Evolutionary conservation across 2,888 invertebrate genomes (phyloP).

Genomic region (Ephialtes manifestator): DNA sequence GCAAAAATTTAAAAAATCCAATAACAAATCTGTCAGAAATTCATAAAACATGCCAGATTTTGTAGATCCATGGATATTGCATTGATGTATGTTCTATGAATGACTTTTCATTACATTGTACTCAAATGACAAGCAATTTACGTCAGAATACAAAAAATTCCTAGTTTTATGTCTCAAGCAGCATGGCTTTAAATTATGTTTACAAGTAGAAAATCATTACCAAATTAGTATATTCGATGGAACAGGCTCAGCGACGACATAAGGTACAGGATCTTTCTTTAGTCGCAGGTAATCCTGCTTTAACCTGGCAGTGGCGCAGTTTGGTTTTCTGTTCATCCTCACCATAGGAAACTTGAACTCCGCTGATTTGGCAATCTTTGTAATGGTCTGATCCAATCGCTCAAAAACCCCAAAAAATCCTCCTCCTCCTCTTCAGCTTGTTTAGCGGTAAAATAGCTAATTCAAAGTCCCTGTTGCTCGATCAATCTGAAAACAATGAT

Average conservation of each 20-base stretch:
- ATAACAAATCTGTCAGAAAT: background rate
- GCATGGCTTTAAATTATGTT: background rate
- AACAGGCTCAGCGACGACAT: conserved; percentile 97
- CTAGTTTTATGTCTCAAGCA: background rate
- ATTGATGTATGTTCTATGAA: background rate
- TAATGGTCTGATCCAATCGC: background rate
- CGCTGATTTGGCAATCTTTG: conserved; percentile 33
- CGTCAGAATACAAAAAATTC: background rate
- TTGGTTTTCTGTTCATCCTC: conserved; percentile 87
- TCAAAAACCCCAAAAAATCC: background rate
- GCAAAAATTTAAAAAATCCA: background rate
- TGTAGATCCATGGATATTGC: background rate
- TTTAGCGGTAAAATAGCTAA: background rate
- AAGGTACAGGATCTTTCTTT: conserved; percentile 98
- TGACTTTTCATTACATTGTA: background rate
- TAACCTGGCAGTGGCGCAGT: conserved; percentile 93
- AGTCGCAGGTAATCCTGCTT: conserved; percentile 98
- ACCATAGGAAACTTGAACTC: conserved; percentile 67
- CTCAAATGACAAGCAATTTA: background rate
- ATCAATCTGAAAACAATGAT: conserved; percentile 38
- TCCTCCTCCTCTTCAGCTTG: no score
- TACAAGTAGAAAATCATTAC: conserved; percentile 86
- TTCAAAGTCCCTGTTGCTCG: background rate
- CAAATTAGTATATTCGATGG: conserved; percentile 99
- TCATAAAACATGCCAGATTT: no score